These are phyloP conservation scores for Pachyrhynchus sulphureomaculatus DNA, from an alignment of 1,140 invertebrate genomes.

Conservation along the genomic window DNA sequence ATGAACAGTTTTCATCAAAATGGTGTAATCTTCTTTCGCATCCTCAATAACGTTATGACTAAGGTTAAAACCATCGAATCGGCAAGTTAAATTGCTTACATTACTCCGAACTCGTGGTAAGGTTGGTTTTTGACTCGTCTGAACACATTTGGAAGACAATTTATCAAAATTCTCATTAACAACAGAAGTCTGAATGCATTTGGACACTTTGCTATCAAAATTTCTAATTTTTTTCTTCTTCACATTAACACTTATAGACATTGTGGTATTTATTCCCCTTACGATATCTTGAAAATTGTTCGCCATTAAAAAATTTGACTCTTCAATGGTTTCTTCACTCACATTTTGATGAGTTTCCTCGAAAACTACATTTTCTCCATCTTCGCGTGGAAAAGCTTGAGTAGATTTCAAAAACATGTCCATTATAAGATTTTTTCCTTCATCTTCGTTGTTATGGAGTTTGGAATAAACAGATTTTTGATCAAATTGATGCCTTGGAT, in stretches of 20 bases:
- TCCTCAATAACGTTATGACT: neutral
- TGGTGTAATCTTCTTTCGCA: constrained; percentile 4
- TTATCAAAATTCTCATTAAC: neutral
- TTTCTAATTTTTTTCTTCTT: constrained; percentile 15
- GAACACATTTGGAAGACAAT: constrained; percentile 11
- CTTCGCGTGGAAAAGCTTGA: constrained; percentile 19
- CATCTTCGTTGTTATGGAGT: constrained; percentile 34
- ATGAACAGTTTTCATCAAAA: constrained; percentile 5
- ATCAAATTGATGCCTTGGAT: neutral
- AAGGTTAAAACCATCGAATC: neutral
- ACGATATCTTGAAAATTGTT: constrained; percentile 18
- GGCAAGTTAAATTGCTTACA: neutral
- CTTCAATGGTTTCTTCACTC: constrained; percentile 23
- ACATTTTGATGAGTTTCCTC: neutral
- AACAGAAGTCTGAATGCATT: constrained; percentile 3
- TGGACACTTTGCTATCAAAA: neutral
- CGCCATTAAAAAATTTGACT: constrained; percentile 31
- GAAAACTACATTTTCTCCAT: neutral
- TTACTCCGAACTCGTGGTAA: neutral
- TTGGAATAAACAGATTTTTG: constrained; percentile 22
- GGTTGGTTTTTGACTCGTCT: constrained; percentile 13
- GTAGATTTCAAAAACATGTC: constrained; percentile 47
- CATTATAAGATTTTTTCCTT: constrained; percentile 43
- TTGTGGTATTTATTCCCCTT: constrained; percentile 23
- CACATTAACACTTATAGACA: constrained; percentile 31